Conservation (phyloP, 2,113 vertebrate genomes). For the Lycocorax pyrrhopterus region DNA sequence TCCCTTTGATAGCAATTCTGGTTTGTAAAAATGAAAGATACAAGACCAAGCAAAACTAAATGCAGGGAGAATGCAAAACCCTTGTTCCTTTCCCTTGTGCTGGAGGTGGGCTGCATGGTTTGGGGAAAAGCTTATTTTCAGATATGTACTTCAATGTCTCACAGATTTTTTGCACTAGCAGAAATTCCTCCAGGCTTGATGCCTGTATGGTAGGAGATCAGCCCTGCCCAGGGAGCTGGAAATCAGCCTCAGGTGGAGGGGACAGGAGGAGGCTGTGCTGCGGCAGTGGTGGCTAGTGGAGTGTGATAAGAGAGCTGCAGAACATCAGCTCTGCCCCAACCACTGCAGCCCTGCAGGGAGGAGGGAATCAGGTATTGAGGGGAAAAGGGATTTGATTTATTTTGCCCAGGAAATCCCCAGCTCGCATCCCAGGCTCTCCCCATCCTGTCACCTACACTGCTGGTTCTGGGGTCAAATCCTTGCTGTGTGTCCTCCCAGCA, state of each 20-base stretch:
- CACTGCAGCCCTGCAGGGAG: not conserved
- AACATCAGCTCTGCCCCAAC: not conserved
- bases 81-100: not conserved
- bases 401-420: not conserved
- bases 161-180: not conserved
- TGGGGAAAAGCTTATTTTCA: not conserved
- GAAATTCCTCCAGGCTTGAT: not conserved
- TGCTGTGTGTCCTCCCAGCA: not conserved
- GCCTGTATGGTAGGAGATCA: not conserved
- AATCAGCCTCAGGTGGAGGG: not conserved
- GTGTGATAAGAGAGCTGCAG: not conserved
- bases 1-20: not conserved
- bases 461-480: not conserved
- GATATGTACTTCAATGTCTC: not conserved
- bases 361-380: not conserved
- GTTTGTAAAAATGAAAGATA: not conserved
- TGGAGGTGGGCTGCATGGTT: rapidly evolving
- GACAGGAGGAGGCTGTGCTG: not conserved
- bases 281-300: not conserved
- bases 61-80: not conserved
- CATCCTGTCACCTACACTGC: not conserved
- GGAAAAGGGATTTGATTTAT: not conserved
- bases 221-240: not conserved
- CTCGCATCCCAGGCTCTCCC: not conserved
- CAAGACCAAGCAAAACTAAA: not conserved